Percentiles rank a stretch among this genome's conserved stretches.
phyloP scores from a whole-genome alignment of 1,140 invertebrate genomes.

The Drosophila bocki region DNA sequence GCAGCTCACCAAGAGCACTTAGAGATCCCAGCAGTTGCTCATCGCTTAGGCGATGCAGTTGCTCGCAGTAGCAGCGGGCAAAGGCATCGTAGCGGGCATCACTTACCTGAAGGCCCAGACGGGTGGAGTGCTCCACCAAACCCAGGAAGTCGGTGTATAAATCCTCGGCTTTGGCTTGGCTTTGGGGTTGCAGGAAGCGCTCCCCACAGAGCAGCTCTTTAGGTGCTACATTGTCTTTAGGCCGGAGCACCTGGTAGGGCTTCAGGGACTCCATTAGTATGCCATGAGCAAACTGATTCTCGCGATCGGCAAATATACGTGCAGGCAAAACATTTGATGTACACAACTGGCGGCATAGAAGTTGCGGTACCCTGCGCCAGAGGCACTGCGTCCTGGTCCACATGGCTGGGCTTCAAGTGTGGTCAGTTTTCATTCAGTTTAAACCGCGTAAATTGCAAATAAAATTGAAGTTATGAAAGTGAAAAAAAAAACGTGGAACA shows the following conservation, averaged over 20 bases:
- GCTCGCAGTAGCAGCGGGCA: constrained; percentile 82
- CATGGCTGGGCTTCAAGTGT: not conserved
- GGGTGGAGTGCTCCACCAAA: constrained; percentile 77
- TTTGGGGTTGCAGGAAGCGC: constrained; percentile 16
- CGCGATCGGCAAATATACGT: constrained; percentile 60
- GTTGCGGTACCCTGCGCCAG: constrained; percentile 4
- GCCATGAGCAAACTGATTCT: constrained; percentile 79
- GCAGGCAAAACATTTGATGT: constrained; percentile 16
- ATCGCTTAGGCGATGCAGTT: constrained; percentile 84
- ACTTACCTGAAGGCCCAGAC: constrained; percentile 60
- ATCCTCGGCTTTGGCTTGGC: constrained; percentile 29
- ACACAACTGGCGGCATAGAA: constrained; percentile 26
- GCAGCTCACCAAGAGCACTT: constrained; percentile 75
- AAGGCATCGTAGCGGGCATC: constrained; percentile 83
- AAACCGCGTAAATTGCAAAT: not conserved
- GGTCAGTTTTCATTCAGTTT: not conserved
- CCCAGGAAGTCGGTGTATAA: constrained; percentile 80
- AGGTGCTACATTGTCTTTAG: not conserved
- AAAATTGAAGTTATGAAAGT: constrained; percentile 29
- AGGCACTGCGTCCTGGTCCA: constrained; percentile 35
- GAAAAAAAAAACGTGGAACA: constrained; percentile 8
- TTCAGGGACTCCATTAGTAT: constrained; percentile 74
- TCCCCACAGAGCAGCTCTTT: not conserved
- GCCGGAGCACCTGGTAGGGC: constrained; percentile 64
- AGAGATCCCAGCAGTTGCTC: constrained; percentile 84